These are phyloP conservation scores for Alloscopus bannaensis DNA, from an alignment of 2,888 invertebrate genomes.

Conservation along the genomic window DNA sequence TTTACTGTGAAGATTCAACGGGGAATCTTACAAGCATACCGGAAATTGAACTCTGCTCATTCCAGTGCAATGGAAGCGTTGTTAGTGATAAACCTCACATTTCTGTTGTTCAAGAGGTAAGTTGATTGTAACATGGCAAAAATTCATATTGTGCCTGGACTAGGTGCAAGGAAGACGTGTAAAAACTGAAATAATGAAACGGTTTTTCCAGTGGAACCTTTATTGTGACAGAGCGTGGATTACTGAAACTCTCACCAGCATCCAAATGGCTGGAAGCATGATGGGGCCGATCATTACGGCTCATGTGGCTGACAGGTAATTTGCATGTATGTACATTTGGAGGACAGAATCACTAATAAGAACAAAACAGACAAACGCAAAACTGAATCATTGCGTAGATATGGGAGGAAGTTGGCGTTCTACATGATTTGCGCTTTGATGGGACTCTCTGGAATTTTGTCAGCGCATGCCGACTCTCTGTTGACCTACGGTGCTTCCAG, in stretches of 20 bases:
- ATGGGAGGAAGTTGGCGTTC: conserved; percentile 66
- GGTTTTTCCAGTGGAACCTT: conserved; percentile 65
- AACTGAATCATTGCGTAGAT: conserved; percentile 60
- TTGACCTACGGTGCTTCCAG: conserved; percentile 62
- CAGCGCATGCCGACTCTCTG: conserved; percentile 58
- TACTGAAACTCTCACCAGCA: conserved; percentile 66
- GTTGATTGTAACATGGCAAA: neutral
- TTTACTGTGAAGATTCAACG: conserved; percentile 39
- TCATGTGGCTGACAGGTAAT: conserved; percentile 63
- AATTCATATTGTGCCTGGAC: neutral
- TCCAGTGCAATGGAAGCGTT: conserved; percentile 37
- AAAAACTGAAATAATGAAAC: neutral
- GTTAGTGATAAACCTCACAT: conserved; percentile 35
- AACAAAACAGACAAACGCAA: neutral
- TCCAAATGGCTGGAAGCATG: conserved; percentile 68
- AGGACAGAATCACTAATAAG: no score
- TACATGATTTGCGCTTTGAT: conserved; percentile 61
- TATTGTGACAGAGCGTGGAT: conserved; percentile 69
- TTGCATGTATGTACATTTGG: no score
- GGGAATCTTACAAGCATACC: conserved; percentile 31
- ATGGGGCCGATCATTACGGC: conserved; percentile 67
- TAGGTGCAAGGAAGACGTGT: neutral
- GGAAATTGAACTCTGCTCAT: conserved; percentile 38
- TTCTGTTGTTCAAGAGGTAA: conserved; percentile 70
- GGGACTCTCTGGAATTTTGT: conserved; percentile 66